Conservation (phyloP, 2,888 invertebrate genomes). For the Drosophila infuscata region DNA sequence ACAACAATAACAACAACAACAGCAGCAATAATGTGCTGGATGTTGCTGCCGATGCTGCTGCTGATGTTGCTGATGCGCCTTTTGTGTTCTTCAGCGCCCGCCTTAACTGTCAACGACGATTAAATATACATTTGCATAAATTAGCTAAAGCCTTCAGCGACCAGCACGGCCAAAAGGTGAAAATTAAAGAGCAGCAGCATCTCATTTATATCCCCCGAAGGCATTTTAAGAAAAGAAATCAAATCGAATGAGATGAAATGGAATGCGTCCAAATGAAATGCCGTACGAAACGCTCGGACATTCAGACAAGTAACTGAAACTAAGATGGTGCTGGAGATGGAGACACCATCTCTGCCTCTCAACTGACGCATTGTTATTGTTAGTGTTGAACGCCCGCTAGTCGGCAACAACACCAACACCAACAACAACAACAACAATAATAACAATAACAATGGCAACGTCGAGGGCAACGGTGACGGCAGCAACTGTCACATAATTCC, state of each 20-base stretch:
- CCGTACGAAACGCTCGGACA: constrained; percentile 58
- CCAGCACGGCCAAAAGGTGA: constrained; percentile 63
- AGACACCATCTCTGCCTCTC: constrained; percentile 6
- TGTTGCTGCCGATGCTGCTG: constrained; percentile 30
- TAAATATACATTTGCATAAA: constrained; percentile 82
- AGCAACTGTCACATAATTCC: constrained; percentile 82
- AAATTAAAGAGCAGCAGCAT: constrained; percentile 69
- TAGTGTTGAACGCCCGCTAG: constrained; percentile 60
- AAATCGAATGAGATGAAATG: constrained; percentile 59
- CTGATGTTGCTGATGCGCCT: constrained; percentile 35
- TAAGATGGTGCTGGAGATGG: constrained; percentile 11
- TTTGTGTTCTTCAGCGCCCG: constrained; percentile 59
- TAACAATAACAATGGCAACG: constrained; percentile 19
- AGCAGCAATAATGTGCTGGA: constrained; percentile 30
- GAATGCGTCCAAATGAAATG: constrained; percentile 68
- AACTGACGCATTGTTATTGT: constrained; percentile 60
- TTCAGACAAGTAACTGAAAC: constrained; percentile 46
- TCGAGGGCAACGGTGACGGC: constrained; percentile 49
- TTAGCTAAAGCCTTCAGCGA: constrained; percentile 67
- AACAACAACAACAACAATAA: constrained; percentile 34
- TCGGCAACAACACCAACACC: constrained; percentile 40
- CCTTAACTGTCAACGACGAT: constrained; percentile 82
- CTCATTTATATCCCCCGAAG: constrained; percentile 40
- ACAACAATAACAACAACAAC: constrained; percentile 17
- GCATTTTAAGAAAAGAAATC: constrained; percentile 61